Percentiles rank a stretch among this genome's conserved stretches.
phyloP scores from a whole-genome alignment of 1,140 invertebrate genomes.

The Bombus vancouverensis region DNA sequence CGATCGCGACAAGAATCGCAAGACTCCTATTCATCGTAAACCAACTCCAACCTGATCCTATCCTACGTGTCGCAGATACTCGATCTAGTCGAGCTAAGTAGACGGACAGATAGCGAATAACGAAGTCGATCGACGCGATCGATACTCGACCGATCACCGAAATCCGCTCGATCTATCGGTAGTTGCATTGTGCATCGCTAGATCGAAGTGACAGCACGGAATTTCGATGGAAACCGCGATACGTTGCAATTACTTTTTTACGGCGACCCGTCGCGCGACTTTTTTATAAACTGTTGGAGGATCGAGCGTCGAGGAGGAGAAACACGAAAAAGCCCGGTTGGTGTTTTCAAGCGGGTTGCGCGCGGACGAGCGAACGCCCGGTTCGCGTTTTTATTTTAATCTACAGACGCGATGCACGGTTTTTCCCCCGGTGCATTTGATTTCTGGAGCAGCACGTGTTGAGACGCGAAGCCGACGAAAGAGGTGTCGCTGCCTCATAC shows the following conservation, averaged over 20 bases:
- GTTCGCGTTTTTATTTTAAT: constrained; percentile 50
- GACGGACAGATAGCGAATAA: constrained; percentile 36
- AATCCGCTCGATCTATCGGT: constrained; percentile 24
- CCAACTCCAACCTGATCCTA: constrained; percentile 5
- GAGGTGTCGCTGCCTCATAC: constrained; percentile 64
- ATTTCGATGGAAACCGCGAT: constrained; percentile 33
- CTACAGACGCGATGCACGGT: constrained; percentile 10
- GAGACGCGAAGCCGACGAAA: constrained; percentile 45
- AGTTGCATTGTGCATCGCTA: not conserved
- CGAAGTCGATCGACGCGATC: constrained; percentile 7
- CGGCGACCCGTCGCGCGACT: not conserved
- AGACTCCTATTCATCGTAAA: not conserved
- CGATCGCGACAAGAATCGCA: constrained; percentile 32
- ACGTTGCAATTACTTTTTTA: constrained; percentile 49
- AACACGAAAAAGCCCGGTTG: constrained; percentile 7
- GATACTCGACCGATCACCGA: constrained; percentile 25
- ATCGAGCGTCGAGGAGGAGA: not conserved
- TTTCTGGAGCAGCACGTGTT: constrained; percentile 65
- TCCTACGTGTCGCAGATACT: not conserved
- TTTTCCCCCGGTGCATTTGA: constrained; percentile 46
- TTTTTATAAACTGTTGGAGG: constrained; percentile 6
- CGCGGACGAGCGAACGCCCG: not conserved
- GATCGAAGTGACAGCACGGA: not conserved
- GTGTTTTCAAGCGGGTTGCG: constrained; percentile 29
- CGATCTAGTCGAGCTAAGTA: not conserved